Conservation (phyloP, 2,888 invertebrate genomes). For the Plagiodera versicolora region DNA sequence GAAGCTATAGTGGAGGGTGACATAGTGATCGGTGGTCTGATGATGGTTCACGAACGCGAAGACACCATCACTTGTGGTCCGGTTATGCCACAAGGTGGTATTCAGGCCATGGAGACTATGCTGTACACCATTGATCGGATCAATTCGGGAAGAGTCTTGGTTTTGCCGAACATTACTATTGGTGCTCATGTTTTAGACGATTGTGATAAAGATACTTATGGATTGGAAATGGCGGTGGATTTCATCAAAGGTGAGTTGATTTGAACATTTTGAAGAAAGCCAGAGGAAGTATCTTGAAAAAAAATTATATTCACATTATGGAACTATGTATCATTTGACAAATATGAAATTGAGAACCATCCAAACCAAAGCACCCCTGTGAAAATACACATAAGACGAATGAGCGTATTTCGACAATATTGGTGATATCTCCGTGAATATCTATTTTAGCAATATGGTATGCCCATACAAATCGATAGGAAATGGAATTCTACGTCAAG, state of each 20-base stretch:
- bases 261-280: too few relatives aligned
- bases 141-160: constrained; percentile 63
- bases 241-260: constrained; percentile 86
- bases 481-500: too few relatives aligned
- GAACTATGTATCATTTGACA: too few relatives aligned
- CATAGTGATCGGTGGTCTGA: constrained; percentile 84
- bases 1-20: constrained; percentile 88
- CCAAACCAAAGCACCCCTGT: too few relatives aligned
- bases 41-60: constrained; percentile 94
- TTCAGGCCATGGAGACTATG: constrained; percentile 90
- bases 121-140: constrained; percentile 84
- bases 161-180: constrained; percentile 77
- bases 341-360: too few relatives aligned
- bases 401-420: too few relatives aligned
- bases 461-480: too few relatives aligned
- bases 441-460: too few relatives aligned
- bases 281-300: too few relatives aligned
- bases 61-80: constrained; percentile 87
- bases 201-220: constrained; percentile 95
- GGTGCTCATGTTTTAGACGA: constrained; percentile 92
- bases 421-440: too few relatives aligned
- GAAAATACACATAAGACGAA: too few relatives aligned
- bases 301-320: too few relatives aligned
- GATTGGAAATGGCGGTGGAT: constrained; percentile 93
- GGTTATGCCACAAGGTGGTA: constrained; percentile 91